Conservation (phyloP, 1,140 invertebrate genomes). For the Maniola jurtina region DNA sequence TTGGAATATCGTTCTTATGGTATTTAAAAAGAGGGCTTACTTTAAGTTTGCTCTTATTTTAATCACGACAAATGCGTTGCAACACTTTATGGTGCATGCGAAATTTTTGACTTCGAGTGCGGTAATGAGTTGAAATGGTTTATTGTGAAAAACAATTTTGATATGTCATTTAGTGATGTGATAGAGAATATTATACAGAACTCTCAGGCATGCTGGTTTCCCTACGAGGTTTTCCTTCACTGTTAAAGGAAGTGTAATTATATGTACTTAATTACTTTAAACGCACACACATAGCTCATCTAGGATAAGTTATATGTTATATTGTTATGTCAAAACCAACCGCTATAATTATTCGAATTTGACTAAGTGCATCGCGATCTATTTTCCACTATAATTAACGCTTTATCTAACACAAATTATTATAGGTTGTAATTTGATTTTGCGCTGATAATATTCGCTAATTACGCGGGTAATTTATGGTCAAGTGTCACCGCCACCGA, state of each 20-base stretch:
- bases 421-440: slow-evolving; percentile 17
- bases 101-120: background rate
- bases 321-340: too few species aligned
- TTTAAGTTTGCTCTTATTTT: slow-evolving; percentile 1
- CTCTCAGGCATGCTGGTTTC: too few species aligned
- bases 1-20: slow-evolving; percentile 14
- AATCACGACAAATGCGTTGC: slow-evolving; percentile 8
- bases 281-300: too few species aligned
- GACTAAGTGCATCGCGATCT: slow-evolving; percentile 2
- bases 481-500: slow-evolving; percentile 3
- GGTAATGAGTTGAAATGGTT: background rate
- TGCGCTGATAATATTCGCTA: slow-evolving; percentile 18
- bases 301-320: too few species aligned
- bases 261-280: too few species aligned
- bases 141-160: too few species aligned
- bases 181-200: too few species aligned
- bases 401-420: slow-evolving; percentile 8
- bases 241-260: too few species aligned
- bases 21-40: background rate
- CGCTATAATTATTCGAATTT: background rate
- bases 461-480: slow-evolving; percentile 19
- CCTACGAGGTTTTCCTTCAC: too few species aligned
- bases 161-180: too few species aligned
- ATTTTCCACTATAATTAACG: slow-evolving; percentile 8
- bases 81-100: slow-evolving; percentile 7